Base-by-base conservation (phyloP, 2,797 vertebrate genomes). In the Carapus acus region DNA sequence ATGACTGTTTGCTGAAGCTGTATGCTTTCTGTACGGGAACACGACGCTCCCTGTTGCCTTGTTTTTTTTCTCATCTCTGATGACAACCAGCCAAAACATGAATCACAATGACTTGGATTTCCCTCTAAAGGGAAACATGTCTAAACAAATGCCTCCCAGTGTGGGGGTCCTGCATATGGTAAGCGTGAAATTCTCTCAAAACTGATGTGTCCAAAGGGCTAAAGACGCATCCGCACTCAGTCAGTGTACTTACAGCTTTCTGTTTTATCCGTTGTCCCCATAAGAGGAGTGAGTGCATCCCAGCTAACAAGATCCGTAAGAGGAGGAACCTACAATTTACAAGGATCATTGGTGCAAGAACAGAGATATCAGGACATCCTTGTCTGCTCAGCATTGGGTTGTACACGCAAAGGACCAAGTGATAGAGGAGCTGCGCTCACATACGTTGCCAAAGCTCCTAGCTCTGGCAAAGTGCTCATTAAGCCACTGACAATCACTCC, bases 401-500 rank as follows among this genome's bases (percentile, higher is more conserved):
- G 62, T 49, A 58, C 60, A 51, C 45, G 53, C 66, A 38, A 40
- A 22, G 58, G 72, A 72, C 33, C 1, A 49, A 54, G 63, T 45
- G 53, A 67, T 51, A 70, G 41, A 61, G 57, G 61, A 71, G 55
- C 74, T 61, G 79, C 56, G 71, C 74, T 79, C 82, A 82, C 83
- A 85, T 87, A 86, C 86, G 87, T 83, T 86, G 76, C 81, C 82
- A 87, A 86, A 88, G 83, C 84, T 78, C 83, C 66, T 62, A 59
- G 67, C 81, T 78, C 83, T 83, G 85, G 86, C 87, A 85, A 88
- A 77, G 58, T 78, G 77, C 87, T 90, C 88, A 88, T 88, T 90
- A 90, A 89, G 83, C 83, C 76, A 83, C 82, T 86, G 84, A 90
- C 89, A 89, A 88, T 88, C 88, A 87, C 62, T 74, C 84, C 74